Evolutionary conservation across 2,113 vertebrate species (phyloP).

Genomic region (Burhinus oedicnemus): DNA sequence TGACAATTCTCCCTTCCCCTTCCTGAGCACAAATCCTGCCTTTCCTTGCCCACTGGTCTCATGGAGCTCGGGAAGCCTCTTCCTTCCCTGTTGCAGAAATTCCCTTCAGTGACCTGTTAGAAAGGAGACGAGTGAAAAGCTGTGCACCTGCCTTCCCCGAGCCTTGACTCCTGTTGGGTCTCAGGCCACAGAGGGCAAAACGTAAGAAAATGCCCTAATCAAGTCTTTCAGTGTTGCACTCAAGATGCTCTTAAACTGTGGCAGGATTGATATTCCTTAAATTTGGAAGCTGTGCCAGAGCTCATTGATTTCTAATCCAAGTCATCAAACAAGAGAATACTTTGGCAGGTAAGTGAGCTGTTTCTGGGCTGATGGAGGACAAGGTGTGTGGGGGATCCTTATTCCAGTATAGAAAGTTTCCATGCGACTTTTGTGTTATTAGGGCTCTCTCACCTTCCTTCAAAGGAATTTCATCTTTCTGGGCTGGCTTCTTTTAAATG

Average conservation of each 20-base stretch:
- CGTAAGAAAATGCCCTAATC: not conserved
- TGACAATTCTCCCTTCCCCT: not conserved
- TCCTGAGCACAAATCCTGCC: not conserved
- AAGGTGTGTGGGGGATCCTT: not conserved
- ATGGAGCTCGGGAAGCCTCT: not conserved
- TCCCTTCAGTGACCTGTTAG: not conserved
- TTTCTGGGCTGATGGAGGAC: not conserved
- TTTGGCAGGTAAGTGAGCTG: not conserved
- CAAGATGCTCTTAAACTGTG: not conserved
- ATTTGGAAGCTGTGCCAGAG: not conserved
- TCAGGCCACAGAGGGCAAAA: not conserved
- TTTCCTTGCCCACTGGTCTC: not conserved
- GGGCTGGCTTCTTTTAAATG: not conserved
- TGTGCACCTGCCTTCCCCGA: not conserved
- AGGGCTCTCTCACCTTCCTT: not conserved
- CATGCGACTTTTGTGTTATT: not conserved
- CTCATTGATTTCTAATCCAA: not conserved
- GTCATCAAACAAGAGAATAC: not conserved
- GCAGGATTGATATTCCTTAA: not conserved
- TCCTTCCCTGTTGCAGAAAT: not conserved
- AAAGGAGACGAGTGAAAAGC: not conserved
- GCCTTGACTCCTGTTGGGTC: not conserved
- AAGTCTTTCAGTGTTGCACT: not conserved
- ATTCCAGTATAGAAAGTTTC: not conserved
- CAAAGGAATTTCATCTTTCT: not conserved